Conservation (phyloP, 2,113 vertebrate species). For the Sarotherodon lohbergeri region DNA sequence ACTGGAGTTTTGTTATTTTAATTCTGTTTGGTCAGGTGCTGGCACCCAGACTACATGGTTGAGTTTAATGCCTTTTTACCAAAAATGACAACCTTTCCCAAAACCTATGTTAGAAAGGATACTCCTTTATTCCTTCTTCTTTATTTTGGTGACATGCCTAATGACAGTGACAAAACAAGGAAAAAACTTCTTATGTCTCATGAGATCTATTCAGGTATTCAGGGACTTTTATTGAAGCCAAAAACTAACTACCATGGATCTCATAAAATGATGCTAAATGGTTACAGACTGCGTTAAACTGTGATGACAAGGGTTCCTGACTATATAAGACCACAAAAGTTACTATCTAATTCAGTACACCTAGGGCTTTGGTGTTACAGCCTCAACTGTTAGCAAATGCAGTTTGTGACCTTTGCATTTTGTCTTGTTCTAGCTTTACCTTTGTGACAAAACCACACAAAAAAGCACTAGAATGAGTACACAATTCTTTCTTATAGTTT, state of each 20-base stretch:
- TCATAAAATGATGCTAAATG: not conserved
- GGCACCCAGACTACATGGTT: not conserved
- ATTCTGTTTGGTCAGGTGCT: not conserved
- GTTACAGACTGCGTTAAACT: not conserved
- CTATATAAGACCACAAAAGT: not conserved
- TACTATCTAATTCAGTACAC: not conserved
- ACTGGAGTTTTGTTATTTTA: not conserved
- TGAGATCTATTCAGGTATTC: not conserved
- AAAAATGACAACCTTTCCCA: not conserved
- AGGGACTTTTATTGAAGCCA: not conserved
- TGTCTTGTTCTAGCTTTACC: not conserved
- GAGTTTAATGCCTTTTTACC: not conserved
- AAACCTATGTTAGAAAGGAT: not conserved
- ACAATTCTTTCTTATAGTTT: not conserved
- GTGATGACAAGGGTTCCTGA: not conserved
- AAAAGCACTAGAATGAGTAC: not conserved
- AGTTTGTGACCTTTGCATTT: not conserved
- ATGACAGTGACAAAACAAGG: not conserved
- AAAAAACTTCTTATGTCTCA: not conserved
- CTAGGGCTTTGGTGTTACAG: not conserved
- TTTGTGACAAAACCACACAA: not conserved
- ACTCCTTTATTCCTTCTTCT: not conserved
- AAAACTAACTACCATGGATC: not conserved
- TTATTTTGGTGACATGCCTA: not conserved
- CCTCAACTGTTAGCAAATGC: not conserved